Evolutionary conservation across 1,140 invertebrate species (phyloP), one percentile per base, ranked within the genome.

Genomic region (Drosophila funebris): DNA sequence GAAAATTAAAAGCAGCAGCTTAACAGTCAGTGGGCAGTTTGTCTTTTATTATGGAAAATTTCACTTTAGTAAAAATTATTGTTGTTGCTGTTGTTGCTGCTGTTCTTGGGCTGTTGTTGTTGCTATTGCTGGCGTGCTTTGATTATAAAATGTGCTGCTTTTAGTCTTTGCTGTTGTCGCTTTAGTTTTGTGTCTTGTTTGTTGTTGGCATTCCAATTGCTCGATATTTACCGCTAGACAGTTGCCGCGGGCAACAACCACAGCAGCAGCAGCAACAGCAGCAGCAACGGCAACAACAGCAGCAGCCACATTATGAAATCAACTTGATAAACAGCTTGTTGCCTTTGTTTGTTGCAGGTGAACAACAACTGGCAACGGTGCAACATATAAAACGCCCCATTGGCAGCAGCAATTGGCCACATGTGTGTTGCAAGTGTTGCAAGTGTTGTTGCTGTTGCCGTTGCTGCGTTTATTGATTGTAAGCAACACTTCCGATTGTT

Each of bases 201-300:
- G 58, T 27, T 64, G 60, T 43, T 64, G 68, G 52, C 68, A 71
- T 71, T 71, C 68, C 68, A 20, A 39, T 50, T 64, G 68, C 60
- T 64, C 68, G 68, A 63, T 31, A 56, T 71, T 71, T 71, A 71
- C 68, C 68, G 68, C 68, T 71, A 71, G 68, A 71, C 61, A 39
- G 60, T 71, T 63, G 60, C 68, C 68, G 41, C 50, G 24, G 58
- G 67, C 67, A 43, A 13, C 44, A 39, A n/a, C 43, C 46, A 29
- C 50, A 56, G 7, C 16, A 24, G n/a, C n/a, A n/a, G n/a, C n/a
- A n/a, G n/a, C n/a, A 66, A 20, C 52, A 29, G 29, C 50, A 48
- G 22, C 46, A 53, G 29, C 66, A 69, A 18, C 58, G n/a, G n/a
- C n/a, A n/a, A n/a, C n/a, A 66, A 20, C 52, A 29, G 29, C 50